Evolutionary conservation across 2,113 vertebrate genomes (phyloP), one percentile per base, ranked within the genome.

Genomic region (Sporophila hypoxantha): DNA sequence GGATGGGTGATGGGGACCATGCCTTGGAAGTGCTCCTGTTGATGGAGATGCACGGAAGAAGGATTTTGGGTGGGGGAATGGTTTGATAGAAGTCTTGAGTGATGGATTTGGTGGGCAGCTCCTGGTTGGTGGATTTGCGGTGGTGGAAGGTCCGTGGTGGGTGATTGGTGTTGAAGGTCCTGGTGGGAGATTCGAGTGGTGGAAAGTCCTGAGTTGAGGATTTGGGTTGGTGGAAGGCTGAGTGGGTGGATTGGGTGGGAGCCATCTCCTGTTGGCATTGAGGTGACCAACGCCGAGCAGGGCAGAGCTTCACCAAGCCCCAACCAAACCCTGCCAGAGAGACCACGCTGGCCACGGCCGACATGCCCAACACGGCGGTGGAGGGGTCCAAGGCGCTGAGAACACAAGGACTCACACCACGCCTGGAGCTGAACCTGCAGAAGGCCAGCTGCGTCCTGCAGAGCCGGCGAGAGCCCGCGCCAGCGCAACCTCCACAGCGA

Each of bases 381-480:
- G 98, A 98, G 97, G 97, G 0, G 98, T 98, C 96, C 82, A 97
- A 96, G 0, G 98, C 98, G 4, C 96, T 99, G 59, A 98, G 94
- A 97, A 96, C 99, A 99, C 96, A 97, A 97, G 67, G 98, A 99
- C 91, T 99, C 94, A 96, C 96, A 98, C 98, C 87, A 98, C 98
- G 16, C 98, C n/a, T 99, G 98, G 98, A 99, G 85, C 97, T 99
- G 66, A 98, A 98, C 96, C 95, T 98, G 67, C 98, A 99, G 84
- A 96, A 98, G 86, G 97, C 86, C 98, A 98, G 32, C 94, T 96
- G 69, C n/a, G 98, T 97, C 1, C 97, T 98, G 6, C 98, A 98
- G 87, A n/a, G 98, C 98, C 0, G 98, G 98, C 2, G 97, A 98
- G 82, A 98, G 98, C 88, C 97, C 99, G 80, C 97, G 97, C 34